phyloP scores from a whole-genome alignment of 2,888 invertebrate species.

The Lasioglossum zephyrum region DNA sequence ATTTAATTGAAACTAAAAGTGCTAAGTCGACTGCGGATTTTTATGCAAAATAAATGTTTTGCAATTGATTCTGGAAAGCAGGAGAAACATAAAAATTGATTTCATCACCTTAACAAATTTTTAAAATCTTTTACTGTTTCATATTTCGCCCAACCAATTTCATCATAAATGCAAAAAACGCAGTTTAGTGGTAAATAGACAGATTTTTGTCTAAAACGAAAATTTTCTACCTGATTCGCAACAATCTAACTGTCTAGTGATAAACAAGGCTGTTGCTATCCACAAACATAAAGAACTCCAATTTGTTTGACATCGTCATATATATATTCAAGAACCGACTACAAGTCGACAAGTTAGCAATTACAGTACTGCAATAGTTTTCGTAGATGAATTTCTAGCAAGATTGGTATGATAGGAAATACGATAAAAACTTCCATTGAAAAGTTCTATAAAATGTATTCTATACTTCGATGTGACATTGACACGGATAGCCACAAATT shows the following conservation, averaged over 20 bases:
- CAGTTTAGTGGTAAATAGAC: too few relatives aligned
- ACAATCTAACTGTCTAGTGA: too few relatives aligned
- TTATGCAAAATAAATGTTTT: too few relatives aligned
- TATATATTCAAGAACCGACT: too few relatives aligned
- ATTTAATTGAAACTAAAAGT: neutral
- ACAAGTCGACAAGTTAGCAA: neutral
- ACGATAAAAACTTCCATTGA: neutral
- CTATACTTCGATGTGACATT: neutral
- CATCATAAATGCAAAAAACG: too few relatives aligned
- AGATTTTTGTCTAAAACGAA: too few relatives aligned
- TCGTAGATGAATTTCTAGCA: neutral
- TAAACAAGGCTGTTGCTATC: neutral
- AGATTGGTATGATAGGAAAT: neutral
- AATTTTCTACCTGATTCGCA: too few relatives aligned
- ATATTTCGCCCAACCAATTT: too few relatives aligned
- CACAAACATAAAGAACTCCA: neutral
- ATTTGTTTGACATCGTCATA: neutral
- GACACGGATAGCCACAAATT: neutral
- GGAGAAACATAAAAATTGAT: too few relatives aligned
- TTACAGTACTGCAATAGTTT: neutral
- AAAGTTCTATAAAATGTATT: slow-evolving; percentile 1
- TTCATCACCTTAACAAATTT: too few relatives aligned
- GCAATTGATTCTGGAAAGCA: too few relatives aligned
- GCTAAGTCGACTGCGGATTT: neutral
- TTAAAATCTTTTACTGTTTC: too few relatives aligned